Conservation (phyloP, 1,140 invertebrate species). For the Drosophila nikananu region DNA sequence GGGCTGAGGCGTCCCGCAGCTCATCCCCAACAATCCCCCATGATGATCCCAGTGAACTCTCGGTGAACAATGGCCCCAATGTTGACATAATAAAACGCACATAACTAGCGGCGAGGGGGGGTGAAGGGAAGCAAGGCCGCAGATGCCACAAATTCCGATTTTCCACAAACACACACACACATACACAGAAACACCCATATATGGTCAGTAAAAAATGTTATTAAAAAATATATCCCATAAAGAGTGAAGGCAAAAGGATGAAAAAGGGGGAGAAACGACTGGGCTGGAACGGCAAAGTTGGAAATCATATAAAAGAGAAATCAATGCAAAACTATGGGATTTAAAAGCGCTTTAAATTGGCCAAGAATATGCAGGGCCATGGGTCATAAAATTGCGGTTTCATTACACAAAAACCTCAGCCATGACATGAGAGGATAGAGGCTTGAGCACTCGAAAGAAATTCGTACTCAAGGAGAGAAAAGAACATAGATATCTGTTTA, state of each 20-base stretch:
- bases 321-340: slow-evolving; percentile 78
- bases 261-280: background rate
- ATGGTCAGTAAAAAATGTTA: slow-evolving; percentile 64
- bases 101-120: slow-evolving; percentile 64
- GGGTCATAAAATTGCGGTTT: slow-evolving; percentile 76
- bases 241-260: slow-evolving; percentile 27
- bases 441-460: slow-evolving; percentile 1
- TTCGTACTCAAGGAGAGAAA: background rate
- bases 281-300: slow-evolving; percentile 46
- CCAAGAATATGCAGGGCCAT: slow-evolving; percentile 75
- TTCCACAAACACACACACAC: slow-evolving; percentile 46
- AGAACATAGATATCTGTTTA: background rate
- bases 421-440: slow-evolving; percentile 34
- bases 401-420: slow-evolving; percentile 54
- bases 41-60: slow-evolving; percentile 51
- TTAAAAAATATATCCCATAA: slow-evolving; percentile 70
- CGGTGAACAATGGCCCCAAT: slow-evolving; percentile 73
- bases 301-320: slow-evolving; percentile 77
- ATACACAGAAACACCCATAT: slow-evolving; percentile 35
- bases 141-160: slow-evolving; percentile 79
- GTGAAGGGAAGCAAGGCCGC: slow-evolving; percentile 65
- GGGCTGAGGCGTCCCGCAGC: slow-evolving; percentile 19
- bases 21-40: slow-evolving; percentile 47
- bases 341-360: slow-evolving; percentile 78
- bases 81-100: slow-evolving; percentile 81